Evolutionary conservation across 2,113 vertebrate species (phyloP).

Genomic region (Copsychus sechellarum): DNA sequence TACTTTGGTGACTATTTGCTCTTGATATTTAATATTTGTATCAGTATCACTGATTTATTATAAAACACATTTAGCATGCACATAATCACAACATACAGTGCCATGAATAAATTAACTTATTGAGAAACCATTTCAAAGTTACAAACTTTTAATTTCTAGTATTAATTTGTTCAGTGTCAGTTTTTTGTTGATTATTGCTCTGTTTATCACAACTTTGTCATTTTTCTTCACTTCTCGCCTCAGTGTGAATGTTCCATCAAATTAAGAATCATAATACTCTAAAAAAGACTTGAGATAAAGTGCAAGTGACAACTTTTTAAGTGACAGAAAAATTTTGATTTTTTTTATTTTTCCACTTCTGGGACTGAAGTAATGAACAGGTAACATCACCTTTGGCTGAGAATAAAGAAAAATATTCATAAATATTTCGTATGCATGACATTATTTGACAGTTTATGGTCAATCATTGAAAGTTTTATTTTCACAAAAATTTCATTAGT

Average conservation of each 20-base stretch:
- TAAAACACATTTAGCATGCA: neutral
- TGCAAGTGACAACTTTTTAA: neutral
- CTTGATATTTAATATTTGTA: neutral
- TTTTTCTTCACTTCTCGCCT: neutral
- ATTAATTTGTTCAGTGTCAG: neutral
- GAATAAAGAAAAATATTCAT: neutral
- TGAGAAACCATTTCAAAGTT: neutral
- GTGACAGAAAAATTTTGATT: rapidly evolving
- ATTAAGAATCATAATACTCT: neutral
- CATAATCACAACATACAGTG: neutral
- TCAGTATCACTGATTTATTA: neutral
- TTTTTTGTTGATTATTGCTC: neutral
- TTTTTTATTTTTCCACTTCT: neutral
- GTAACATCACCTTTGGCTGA: neutral
- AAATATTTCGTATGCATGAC: neutral
- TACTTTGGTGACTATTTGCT: neutral
- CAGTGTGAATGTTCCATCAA: neutral
- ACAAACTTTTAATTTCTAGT: neutral
- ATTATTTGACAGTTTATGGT: neutral
- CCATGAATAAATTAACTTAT: neutral
- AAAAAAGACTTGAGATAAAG: neutral
- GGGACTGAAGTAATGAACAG: neutral
- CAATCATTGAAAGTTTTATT: neutral
- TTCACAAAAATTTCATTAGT: neutral
- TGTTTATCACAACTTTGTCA: neutral